Evolutionary conservation across 1,140 invertebrate genomes (phyloP), one percentile per base, ranked within the genome.

Genomic region (Drosophila setifemur): DNA sequence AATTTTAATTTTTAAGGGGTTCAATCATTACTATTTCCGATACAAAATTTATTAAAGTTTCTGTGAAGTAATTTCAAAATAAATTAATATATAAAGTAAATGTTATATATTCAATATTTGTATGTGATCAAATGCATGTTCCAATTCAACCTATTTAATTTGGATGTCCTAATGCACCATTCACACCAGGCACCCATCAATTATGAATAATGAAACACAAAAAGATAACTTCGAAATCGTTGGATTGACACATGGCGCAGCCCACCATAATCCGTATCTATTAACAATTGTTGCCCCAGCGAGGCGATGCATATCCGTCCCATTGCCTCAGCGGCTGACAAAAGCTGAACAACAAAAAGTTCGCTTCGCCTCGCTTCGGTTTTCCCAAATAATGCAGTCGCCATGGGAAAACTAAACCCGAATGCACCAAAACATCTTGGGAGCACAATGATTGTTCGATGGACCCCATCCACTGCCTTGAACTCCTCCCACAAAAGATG

Each of bases 241-340:
- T 33, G 44, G 21, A 40, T 45, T 49, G 60, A 64, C 57, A 61
- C 31, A 47, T 26, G 54, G 40, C 19, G 9, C 57, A 63, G 57
- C 60, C 57, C 60, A 64, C 58, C n/a, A n/a, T n/a, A n/a, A n/a
- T n/a, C n/a, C n/a, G n/a, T 39, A 63, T 61, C 42, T 11, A 57
- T 25, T 63, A 64, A 63, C 57, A 64, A 48, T 63, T 64, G 60
- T 64, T 64, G 14, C 60, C 18, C 57, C 57, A 40, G 33, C 29
- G 31, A 61, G 28, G 19, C 44, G 60, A 64, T 64, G 57, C 43
- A 64, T 64, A 64, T 64, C 60, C 60, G 31, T 49, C 18, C 18
- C 42, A 25, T 64, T 64, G 60, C 60, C 60, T 49, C 60, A 64
- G 33, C 9, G 25, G 42, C 33, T 25, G 8, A 63, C 55, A 58